Conservation (phyloP, 2,888 invertebrate genomes). For the Zootermopsis nevadensis region DNA sequence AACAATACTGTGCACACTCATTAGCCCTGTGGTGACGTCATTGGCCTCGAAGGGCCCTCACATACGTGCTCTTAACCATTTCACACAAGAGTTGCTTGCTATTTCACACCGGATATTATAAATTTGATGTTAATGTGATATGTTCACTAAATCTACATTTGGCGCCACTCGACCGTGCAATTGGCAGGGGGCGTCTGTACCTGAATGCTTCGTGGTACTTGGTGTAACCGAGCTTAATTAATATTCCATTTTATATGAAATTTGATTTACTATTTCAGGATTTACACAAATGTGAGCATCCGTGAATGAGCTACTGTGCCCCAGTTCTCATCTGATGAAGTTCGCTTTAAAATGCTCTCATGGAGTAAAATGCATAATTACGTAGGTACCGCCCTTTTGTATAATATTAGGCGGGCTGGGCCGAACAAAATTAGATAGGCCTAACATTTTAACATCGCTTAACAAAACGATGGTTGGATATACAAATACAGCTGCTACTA, state of each 20-base stretch:
- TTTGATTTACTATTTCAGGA: conserved; percentile 3
- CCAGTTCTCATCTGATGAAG: neutral
- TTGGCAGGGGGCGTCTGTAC: neutral
- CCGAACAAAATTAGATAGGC: no score
- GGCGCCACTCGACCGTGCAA: neutral
- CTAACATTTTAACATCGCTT: no score
- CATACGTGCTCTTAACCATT: neutral
- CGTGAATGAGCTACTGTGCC: neutral
- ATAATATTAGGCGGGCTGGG: no score
- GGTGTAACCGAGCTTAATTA: neutral
- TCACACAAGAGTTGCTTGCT: neutral
- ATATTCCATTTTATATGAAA: conserved; percentile 6
- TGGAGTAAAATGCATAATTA: no score
- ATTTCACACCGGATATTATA: conserved; percentile 5
- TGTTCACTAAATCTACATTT: neutral
- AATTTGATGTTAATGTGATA: neutral
- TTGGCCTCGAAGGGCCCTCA: neutral
- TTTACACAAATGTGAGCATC: neutral
- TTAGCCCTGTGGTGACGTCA: neutral
- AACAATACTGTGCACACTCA: neutral
- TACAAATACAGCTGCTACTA: no score
- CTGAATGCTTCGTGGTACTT: neutral
- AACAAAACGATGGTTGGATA: no score
- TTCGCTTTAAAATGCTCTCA: no score
- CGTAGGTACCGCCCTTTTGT: no score